Conservation (phyloP, 2,113 vertebrate species). For the Notiomystis cincta region DNA sequence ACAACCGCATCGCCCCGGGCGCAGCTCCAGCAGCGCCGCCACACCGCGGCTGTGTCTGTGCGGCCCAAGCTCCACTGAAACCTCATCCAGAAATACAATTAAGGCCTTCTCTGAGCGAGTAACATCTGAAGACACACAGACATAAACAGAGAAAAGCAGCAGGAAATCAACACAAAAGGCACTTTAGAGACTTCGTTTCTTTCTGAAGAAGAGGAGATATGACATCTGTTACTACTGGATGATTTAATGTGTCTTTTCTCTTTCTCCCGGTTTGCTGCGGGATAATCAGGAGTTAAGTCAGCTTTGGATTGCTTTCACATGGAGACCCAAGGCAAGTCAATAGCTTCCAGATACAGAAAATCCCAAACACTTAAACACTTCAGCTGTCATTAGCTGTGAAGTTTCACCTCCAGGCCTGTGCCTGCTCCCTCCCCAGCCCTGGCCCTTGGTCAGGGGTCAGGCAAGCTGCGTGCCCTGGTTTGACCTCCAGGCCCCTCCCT, state of each 20-base stretch:
- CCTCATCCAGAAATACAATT: not conserved
- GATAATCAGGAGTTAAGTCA: not conserved
- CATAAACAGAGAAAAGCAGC: not conserved
- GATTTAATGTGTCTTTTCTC: not conserved
- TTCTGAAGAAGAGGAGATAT: not conserved
- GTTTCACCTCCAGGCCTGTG: not conserved
- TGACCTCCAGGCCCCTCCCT: not conserved
- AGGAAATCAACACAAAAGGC: not conserved
- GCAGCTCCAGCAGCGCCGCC: not conserved
- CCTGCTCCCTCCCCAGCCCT: not conserved
- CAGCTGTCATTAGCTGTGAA: not conserved
- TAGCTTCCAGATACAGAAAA: not conserved
- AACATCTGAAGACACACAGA: not conserved
- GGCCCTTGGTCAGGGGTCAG: not conserved
- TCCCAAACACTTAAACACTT: not conserved
- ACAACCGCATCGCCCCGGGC: not conserved
- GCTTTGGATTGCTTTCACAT: not conserved
- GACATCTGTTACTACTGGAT: not conserved
- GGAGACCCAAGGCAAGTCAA: not conserved
- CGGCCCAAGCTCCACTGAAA: not conserved
- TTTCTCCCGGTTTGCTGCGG: not conserved
- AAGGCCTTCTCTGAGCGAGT: not conserved
- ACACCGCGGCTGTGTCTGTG: not conserved
- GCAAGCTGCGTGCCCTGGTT: rapidly evolving
- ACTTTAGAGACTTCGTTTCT: not conserved